A percentile compares a stretch with the other conserved stretches of the same genome.
These are phyloP conservation scores for Odontesthes bonariensis DNA, from an alignment of 2,113 vertebrate species.

Conservation along the genomic window DNA sequence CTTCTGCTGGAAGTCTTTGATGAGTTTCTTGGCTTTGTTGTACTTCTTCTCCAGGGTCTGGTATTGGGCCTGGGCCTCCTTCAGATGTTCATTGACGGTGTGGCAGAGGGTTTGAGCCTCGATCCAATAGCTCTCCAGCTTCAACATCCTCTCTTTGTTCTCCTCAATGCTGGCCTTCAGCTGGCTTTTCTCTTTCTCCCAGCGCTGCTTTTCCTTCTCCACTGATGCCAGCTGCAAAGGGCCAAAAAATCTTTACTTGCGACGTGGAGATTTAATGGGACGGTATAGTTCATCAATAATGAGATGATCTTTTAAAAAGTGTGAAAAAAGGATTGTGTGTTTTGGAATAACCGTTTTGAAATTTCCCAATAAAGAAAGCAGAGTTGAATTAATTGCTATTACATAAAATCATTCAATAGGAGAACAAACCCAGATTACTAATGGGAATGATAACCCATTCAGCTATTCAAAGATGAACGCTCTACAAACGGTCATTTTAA, in stretches of 20 bases:
- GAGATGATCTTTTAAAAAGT: neutral
- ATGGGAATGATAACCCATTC: neutral
- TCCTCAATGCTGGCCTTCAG: constrained; percentile 98
- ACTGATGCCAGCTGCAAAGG: constrained; percentile 88
- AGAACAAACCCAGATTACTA: neutral
- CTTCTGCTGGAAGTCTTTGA: constrained; percentile 99
- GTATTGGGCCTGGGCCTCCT: constrained; percentile 97
- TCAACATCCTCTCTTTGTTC: constrained; percentile 98
- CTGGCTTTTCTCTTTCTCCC: constrained; percentile 95
- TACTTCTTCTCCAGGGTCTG: constrained; percentile 98
- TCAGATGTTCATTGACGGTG: constrained; percentile 96
- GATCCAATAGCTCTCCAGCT: constrained; percentile 98
- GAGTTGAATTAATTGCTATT: neutral
- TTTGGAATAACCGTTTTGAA: no score
- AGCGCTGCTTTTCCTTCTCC: constrained; percentile 96
- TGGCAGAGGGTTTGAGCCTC: constrained; percentile 98
- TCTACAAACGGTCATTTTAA: neutral
- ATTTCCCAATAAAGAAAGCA: neutral
- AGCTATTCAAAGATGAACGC: neutral
- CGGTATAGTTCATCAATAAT: neutral
- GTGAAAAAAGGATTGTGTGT: neutral
- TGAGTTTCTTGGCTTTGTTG: constrained; percentile 98
- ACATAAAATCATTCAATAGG: neutral
- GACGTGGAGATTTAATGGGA: neutral
- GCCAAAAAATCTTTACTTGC: neutral